Conservation (phyloP, 2,797 vertebrate species). For the Pantherophis alleghaniensis region DNA sequence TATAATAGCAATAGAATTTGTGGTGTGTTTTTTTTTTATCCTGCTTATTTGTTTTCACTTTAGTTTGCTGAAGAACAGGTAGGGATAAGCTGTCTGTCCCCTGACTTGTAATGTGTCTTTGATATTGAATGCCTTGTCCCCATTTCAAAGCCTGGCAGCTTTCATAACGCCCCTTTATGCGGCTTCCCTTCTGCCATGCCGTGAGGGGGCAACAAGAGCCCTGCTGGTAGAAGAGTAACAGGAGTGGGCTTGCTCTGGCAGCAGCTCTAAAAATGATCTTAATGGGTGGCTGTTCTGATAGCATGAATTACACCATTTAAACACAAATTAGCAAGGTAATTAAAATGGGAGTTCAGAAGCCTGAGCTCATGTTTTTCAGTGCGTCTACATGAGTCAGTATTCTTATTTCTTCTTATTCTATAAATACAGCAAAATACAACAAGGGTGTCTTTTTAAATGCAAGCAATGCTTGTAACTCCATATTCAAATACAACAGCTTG, state of each 20-base stretch:
- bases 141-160: not conserved
- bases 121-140: not conserved
- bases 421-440: not conserved
- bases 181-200: not conserved
- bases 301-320: not conserved
- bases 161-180: not conserved
- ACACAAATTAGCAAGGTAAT: not conserved
- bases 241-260: not conserved
- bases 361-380: not conserved
- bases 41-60: not conserved
- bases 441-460: not conserved
- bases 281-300: not conserved
- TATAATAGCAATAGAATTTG: not conserved
- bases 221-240: not conserved
- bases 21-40: not conserved
- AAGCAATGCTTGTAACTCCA: fast-evolving
- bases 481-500: not conserved
- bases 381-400: not conserved
- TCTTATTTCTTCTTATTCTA: not conserved
- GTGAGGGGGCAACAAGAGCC: not conserved
- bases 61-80: not conserved
- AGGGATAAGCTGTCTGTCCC: not conserved
- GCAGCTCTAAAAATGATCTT: not conserved
- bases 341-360: not conserved
- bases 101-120: not conserved